Conservation (phyloP, 2,888 invertebrate genomes). For the Ganaspis brasiliensis region DNA sequence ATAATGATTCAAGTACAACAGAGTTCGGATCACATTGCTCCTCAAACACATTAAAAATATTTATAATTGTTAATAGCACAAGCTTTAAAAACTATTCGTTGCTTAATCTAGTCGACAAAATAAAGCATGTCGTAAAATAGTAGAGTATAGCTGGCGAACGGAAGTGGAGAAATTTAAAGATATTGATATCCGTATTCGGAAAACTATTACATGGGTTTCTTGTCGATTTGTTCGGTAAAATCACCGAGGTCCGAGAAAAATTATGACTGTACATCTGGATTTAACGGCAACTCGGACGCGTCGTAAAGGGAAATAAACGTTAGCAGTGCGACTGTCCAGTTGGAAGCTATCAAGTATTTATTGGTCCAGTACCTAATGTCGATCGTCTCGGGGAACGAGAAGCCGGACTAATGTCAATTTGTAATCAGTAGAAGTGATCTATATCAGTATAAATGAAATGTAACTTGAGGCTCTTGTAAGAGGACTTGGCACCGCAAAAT, state of each 20-base stretch:
- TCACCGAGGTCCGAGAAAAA: constrained; percentile 19
- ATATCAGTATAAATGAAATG: constrained; percentile 36
- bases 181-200: constrained; percentile 13
- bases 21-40: too few species aligned
- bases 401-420: constrained; percentile 28
- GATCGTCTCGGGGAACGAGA: constrained; percentile 19
- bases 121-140: not conserved
- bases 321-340: constrained; percentile 16
- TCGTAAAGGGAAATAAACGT: constrained; percentile 44
- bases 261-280: constrained; percentile 32
- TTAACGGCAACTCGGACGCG: constrained; percentile 37
- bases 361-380: constrained; percentile 8
- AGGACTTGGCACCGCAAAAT: constrained; percentile 42
- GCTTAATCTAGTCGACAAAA: too few species aligned
- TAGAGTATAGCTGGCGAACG: not conserved
- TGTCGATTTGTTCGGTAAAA: constrained; percentile 31
- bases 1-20: too few species aligned
- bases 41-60: too few species aligned
- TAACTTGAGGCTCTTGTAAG: constrained; percentile 19
- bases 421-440: constrained; percentile 36
- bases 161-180: not conserved
- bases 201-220: constrained; percentile 17
- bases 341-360: constrained; percentile 35
- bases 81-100: too few species aligned
- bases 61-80: too few species aligned